phyloP scores from a whole-genome alignment of 1,140 invertebrate genomes.

The Oppia nitens region DNA sequence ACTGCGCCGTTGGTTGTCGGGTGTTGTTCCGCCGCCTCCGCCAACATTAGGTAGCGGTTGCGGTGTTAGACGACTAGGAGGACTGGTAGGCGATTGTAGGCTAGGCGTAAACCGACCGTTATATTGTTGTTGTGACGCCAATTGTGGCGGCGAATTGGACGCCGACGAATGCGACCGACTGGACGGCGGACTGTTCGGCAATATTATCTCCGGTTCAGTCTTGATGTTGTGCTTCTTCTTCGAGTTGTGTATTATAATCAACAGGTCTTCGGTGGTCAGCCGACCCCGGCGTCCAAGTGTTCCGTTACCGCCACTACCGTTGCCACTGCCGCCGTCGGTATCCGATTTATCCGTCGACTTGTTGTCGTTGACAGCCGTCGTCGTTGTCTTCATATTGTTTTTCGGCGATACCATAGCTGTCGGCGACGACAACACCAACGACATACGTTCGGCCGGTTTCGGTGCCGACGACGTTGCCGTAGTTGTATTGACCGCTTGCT shows the following conservation, averaged over 20 bases:
- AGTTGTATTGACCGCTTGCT: neutral
- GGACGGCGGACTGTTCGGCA: neutral
- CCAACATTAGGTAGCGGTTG: neutral
- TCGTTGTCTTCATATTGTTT: too few species aligned
- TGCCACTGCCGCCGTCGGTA: neutral
- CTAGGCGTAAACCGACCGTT: neutral
- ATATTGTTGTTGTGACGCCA: neutral
- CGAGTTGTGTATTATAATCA: slow-evolving; percentile 22
- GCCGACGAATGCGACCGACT: neutral
- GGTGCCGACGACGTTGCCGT: neutral
- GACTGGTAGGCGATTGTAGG: neutral
- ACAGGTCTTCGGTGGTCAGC: slow-evolving; percentile 22
- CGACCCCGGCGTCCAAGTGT: neutral
- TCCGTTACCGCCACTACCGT: neutral
- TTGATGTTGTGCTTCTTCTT: slow-evolving; percentile 23
- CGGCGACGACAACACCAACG: neutral
- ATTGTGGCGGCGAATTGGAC: neutral
- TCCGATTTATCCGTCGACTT: neutral
- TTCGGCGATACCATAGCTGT: too few species aligned
- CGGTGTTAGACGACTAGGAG: neutral
- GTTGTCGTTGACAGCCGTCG: neutral
- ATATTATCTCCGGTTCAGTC: slow-evolving; percentile 14
- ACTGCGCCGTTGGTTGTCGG: neutral
- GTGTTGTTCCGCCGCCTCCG: neutral
- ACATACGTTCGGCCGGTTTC: neutral